Evolutionary conservation across 92 coral and sea anemone species (phyloP), one percentile per base, ranked within the genome.

Genomic region (Parazoanthus atlanticus): DNA sequence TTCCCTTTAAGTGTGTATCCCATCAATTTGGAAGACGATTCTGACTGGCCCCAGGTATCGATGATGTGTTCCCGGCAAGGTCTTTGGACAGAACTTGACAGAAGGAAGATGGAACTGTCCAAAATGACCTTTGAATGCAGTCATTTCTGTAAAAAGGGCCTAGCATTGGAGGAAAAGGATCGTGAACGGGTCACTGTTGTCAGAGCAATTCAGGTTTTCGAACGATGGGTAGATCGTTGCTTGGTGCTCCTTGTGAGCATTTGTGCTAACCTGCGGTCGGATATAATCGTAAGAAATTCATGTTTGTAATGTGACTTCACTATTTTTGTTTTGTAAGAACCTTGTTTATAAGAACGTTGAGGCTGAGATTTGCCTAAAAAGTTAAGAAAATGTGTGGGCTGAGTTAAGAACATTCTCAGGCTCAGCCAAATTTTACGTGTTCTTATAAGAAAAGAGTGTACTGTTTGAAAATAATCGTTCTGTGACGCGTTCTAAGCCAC

Each of bases 21-120:
- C 13, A 72, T 72, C 36, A 72, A 72, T 72, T 72, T 72, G 36
- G 76, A 72, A 72, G 76, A 72, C 19, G 36, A 26, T 26, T 72
- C 76, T 72, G 32, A 26, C 21, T 72, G 76, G 76, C 76, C 76
- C 0, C 33, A 31, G 17, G 76, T 72, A 31, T 72, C 76, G 36
- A 40, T 72, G 76, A 72, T 72, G 76, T 32, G 76, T 32, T 72
- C 6, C 6, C 76, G 38, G 16, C 11, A 30, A 72, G 76, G 76
- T 30, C 34, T 72, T 72, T 72, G 76, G 76, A 32, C 76, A 72
- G 28, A 72, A 32, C 15, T 72, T 32, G 76, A 72, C 23, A 32
- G 3, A 16, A 72, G 23, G 19, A 72, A 15, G 33, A 72, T 72
- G 76, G 33, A 28, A 32, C 36, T 32, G 36, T 32, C 10, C 17